Evolutionary conservation across 2,888 invertebrate species (phyloP).

Genomic region (Spilosoma lubricipeda): DNA sequence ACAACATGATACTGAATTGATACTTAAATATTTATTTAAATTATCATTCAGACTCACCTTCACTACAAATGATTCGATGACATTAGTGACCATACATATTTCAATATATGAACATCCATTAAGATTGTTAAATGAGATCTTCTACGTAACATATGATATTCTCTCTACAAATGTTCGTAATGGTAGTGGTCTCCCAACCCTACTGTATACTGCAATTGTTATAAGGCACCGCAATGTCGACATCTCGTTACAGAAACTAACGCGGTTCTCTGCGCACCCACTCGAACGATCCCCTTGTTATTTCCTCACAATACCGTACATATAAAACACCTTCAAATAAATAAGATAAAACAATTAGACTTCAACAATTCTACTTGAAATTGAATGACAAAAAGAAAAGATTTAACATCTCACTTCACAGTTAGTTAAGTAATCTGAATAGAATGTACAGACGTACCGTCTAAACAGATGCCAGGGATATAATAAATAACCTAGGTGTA

Average conservation of each 20-base stretch:
- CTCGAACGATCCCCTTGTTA: conserved; percentile 18
- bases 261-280: conserved; percentile 14
- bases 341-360: conserved; percentile 21
- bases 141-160: conserved; percentile 7
- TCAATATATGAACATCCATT: not conserved
- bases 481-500: conserved; percentile 58
- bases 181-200: conserved; percentile 19
- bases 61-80: not conserved
- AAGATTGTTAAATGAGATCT: not conserved
- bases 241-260: conserved; percentile 22
- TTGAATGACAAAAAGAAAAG: conserved; percentile 43
- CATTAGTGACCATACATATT: not conserved
- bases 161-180: conserved; percentile 20
- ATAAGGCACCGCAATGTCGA: conserved; percentile 17
- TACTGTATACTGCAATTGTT: conserved; percentile 7
- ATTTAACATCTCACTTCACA: conserved; percentile 32
- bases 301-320: conserved; percentile 17
- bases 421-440: conserved; percentile 39
- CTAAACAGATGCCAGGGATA: conserved; percentile 52
- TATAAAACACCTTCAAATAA: conserved; percentile 5
- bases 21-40: not conserved
- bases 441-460: conserved; percentile 36
- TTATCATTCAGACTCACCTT: not conserved
- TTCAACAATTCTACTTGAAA: conserved; percentile 27
- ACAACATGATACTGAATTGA: not conserved